Evolutionary conservation across 2,113 vertebrate genomes (phyloP).

Genomic region (Prionailurus viverrinus): DNA sequence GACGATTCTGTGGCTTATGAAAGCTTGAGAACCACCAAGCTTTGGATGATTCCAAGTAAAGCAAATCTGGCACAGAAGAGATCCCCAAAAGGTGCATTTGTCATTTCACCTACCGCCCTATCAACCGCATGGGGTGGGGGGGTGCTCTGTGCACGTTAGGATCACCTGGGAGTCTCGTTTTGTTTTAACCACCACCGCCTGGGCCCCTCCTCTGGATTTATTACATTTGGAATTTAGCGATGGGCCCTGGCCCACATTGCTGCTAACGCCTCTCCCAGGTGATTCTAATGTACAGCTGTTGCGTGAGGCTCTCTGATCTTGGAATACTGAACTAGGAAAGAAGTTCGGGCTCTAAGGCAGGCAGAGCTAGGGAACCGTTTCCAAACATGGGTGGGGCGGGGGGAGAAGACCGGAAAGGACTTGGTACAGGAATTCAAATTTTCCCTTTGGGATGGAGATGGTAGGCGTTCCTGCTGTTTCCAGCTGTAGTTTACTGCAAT

Average conservation of each 20-base stretch:
- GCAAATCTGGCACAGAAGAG: not conserved
- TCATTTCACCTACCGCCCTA: not conserved
- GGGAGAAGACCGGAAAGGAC: slow-evolving; percentile 63
- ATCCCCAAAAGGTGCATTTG: not conserved
- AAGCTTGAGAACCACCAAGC: not conserved
- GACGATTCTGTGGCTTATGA: not conserved
- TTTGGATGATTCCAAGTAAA: not conserved
- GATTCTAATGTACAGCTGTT: fast-evolving
- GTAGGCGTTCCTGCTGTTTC: not conserved
- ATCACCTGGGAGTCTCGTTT: not conserved
- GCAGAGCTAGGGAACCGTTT: not conserved
- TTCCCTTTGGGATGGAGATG: slow-evolving; percentile 81
- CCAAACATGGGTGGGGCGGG: not conserved
- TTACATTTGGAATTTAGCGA: not conserved
- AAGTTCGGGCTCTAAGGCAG: not conserved
- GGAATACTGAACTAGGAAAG: not conserved
- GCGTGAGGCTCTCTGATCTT: not conserved
- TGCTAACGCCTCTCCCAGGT: not conserved
- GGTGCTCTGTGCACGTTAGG: not conserved
- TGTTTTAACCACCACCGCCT: not conserved
- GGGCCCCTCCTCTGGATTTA: not conserved
- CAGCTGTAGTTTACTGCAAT: not conserved
- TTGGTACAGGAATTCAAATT: slow-evolving; percentile 62
- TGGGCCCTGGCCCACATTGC: fast-evolving
- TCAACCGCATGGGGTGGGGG: not conserved